Evolutionary conservation across 64 coral and sea anemone genomes (phyloP).

Genomic region (Pocillopora damicornis): DNA sequence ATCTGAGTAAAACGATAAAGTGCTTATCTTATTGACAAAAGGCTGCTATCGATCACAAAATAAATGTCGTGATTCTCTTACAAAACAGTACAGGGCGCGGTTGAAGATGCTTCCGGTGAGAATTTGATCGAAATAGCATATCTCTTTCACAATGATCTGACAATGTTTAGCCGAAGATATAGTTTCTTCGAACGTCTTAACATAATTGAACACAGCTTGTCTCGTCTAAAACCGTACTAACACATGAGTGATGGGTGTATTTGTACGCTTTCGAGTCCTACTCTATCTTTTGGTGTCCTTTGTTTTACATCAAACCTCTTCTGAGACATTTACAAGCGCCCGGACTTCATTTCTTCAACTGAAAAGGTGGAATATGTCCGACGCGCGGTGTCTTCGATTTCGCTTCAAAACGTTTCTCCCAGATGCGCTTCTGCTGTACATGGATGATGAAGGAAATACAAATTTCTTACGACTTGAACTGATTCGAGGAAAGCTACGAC

Average conservation of each 20-base stretch:
- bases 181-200: too few relatives aligned
- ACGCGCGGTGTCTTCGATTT: constrained; percentile 10
- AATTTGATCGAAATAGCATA: not conserved
- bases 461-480: constrained; percentile 45
- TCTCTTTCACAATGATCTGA: not conserved
- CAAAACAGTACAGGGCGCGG: not conserved
- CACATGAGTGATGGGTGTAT: not conserved
- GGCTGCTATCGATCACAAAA: too few relatives aligned
- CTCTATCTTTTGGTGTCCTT: not conserved
- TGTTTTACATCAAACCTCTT: not conserved
- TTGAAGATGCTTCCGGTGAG: not conserved
- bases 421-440: constrained; percentile 22
- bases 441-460: constrained; percentile 22
- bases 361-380: constrained; percentile 20
- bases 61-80: too few relatives aligned
- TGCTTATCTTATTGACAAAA: too few relatives aligned
- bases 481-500: not conserved
- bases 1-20: too few relatives aligned
- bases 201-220: too few relatives aligned
- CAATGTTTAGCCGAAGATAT: too few relatives aligned
- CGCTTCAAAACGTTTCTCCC: constrained; percentile 27
- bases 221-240: not conserved
- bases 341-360: constrained; percentile 10
- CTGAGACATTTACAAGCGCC: constrained; percentile 8
- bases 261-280: not conserved